Conservation (phyloP, 2,113 vertebrate species). For the Thymallus thymallus region DNA sequence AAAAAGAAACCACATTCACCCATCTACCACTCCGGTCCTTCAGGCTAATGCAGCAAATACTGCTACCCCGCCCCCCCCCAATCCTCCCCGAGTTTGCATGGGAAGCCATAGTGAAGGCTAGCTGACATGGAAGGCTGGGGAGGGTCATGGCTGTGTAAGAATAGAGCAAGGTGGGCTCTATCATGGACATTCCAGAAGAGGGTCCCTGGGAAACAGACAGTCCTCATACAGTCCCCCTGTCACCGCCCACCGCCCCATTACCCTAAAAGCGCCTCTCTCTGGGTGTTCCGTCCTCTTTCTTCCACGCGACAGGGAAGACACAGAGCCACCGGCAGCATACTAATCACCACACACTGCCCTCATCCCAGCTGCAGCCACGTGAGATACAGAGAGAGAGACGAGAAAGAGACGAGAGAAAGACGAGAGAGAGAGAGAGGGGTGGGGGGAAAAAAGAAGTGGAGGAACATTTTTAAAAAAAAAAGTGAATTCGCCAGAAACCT, state of each 20-base stretch:
- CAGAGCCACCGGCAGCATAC: conserved; percentile 49
- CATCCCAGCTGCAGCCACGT: conserved; percentile 47
- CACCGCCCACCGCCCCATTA: not conserved
- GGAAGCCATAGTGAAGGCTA: not conserved
- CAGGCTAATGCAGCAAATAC: too few species aligned
- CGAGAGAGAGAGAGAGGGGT: too few species aligned
- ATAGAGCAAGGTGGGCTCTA: conserved; percentile 39
- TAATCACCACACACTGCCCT: conserved; percentile 38
- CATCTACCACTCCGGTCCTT: too few species aligned
- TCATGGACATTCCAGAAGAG: conserved; percentile 46
- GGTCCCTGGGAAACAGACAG: conserved; percentile 42
- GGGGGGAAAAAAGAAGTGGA: conserved; percentile 5
- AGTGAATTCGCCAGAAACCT: not conserved
- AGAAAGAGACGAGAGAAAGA: too few species aligned
- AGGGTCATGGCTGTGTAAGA: conserved; percentile 11
- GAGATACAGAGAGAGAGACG: conserved; percentile 19
- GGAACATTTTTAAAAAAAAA: not conserved
- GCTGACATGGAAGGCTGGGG: not conserved
- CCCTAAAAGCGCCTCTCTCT: conserved; percentile 9
- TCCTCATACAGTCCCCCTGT: conserved; percentile 34
- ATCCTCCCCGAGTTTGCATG: too few species aligned
- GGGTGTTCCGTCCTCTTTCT: conserved; percentile 43
- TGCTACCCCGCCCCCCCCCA: too few species aligned
- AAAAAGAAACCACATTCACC: too few species aligned
- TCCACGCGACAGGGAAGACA: conserved; percentile 46